phyloP scores from a whole-genome alignment of 2,888 invertebrate species.

The Epistrophella euchroma region DNA sequence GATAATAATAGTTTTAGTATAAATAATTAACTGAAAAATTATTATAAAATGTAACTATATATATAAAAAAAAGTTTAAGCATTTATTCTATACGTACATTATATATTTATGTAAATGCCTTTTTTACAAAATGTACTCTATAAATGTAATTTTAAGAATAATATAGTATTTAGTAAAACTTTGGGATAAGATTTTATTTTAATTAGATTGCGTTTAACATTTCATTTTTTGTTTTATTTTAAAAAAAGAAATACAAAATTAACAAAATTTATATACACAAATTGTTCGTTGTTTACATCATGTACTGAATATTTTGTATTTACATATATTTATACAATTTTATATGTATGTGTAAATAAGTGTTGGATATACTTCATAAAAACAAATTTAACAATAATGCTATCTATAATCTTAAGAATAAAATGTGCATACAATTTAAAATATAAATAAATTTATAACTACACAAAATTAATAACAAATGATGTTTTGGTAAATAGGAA shows the following conservation, averaged over 20 bases:
- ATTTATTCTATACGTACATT: conserved; percentile 59
- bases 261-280: conserved; percentile 41
- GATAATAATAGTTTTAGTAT: conserved; percentile 73
- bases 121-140: conserved; percentile 42
- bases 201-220: conserved; percentile 4
- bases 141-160: conserved; percentile 15
- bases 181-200: conserved; percentile 19
- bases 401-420: conserved; percentile 53
- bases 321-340: conserved; percentile 46
- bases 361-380: conserved; percentile 53
- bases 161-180: conserved; percentile 32
- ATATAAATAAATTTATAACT: too few relatives aligned
- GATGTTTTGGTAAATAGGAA: too few relatives aligned
- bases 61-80: conserved; percentile 44
- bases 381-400: conserved; percentile 20
- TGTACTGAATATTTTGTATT: conserved; percentile 64
- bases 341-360: conserved; percentile 29
- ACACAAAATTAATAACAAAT: too few relatives aligned
- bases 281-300: conserved; percentile 48
- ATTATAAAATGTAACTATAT: conserved; percentile 56
- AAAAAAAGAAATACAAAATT: conserved; percentile 11
- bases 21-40: conserved; percentile 12
- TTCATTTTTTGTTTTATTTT: not conserved
- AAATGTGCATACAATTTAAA: conserved; percentile 56
- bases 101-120: conserved; percentile 30